Evolutionary conservation across 2,888 invertebrate genomes (phyloP).

Genomic region (Sicus ferrugineus): DNA sequence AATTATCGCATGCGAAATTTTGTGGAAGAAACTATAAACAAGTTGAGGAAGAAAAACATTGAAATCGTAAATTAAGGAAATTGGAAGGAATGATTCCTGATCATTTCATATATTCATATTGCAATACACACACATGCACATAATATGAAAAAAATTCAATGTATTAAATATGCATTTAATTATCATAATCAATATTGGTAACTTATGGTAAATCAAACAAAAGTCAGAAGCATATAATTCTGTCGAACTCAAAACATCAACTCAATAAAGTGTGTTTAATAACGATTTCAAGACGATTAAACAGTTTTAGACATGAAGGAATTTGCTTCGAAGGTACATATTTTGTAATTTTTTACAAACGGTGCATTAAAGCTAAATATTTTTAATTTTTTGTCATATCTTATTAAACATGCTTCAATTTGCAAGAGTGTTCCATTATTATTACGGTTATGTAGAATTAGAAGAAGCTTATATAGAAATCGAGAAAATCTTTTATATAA

Average conservation of each 20-base stretch:
- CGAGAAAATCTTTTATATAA: too few species aligned
- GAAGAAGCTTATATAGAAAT: too few species aligned
- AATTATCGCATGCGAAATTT: constrained; percentile 7
- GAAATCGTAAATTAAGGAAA: neutral
- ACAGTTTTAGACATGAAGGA: too few species aligned
- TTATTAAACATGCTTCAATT: too few species aligned
- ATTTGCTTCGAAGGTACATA: too few species aligned
- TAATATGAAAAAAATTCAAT: constrained; percentile 27
- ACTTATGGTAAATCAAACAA: constrained; percentile 34
- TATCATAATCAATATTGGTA: constrained; percentile 42
- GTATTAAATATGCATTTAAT: constrained; percentile 41
- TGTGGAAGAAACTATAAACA: neutral
- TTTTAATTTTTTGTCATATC: too few species aligned
- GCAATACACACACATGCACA: constrained; percentile 21
- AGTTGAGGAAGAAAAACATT: constrained; percentile 1
- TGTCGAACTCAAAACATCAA: too few species aligned
- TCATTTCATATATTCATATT: neutral
- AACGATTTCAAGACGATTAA: too few species aligned
- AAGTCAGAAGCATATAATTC: constrained; percentile 36
- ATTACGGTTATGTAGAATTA: too few species aligned
- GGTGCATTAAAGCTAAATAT: too few species aligned
- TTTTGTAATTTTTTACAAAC: too few species aligned
- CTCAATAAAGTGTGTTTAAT: constrained; percentile 28
- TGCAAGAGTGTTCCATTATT: too few species aligned
- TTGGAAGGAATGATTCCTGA: neutral